Evolutionary conservation across 2,113 vertebrate species (phyloP).

Genomic region (Cnemophilus loriae): DNA sequence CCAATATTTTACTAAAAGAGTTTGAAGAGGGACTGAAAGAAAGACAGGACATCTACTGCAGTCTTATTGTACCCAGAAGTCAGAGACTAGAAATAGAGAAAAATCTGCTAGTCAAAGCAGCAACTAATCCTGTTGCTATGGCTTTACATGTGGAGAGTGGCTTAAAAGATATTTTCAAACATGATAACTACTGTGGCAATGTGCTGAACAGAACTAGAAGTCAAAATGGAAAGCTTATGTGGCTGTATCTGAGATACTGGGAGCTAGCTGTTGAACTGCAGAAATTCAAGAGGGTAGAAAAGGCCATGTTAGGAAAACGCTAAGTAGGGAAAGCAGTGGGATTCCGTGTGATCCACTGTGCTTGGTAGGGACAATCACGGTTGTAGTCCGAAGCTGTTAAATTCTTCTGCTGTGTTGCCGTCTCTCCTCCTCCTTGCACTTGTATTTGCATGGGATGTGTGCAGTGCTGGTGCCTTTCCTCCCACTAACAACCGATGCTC

Average conservation of each 20-base stretch:
- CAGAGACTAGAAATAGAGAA: slow-evolving; percentile 86
- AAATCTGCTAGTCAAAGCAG: slow-evolving; percentile 81
- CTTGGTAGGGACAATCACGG: not conserved
- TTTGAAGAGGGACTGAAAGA: slow-evolving; percentile 83
- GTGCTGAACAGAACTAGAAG: slow-evolving; percentile 81
- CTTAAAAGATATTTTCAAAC: slow-evolving; percentile 89
- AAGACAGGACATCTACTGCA: slow-evolving; percentile 89
- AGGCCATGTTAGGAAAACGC: slow-evolving; percentile 68
- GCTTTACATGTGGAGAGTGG: slow-evolving; percentile 80
- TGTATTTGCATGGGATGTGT: not conserved
- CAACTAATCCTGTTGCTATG: slow-evolving; percentile 74
- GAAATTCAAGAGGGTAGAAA: slow-evolving; percentile 82
- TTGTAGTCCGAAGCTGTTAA: not conserved
- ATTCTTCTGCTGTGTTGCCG: not conserved
- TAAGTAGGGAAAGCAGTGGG: not conserved
- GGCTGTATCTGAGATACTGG: slow-evolving; percentile 94
- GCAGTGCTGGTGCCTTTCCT: slow-evolving; percentile 5
- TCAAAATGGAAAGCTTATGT: slow-evolving; percentile 92
- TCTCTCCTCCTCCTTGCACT: not conserved
- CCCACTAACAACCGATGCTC: not conserved
- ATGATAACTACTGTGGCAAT: slow-evolving; percentile 87
- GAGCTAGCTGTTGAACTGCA: slow-evolving; percentile 81
- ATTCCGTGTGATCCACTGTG: fast-evolving
- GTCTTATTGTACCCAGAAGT: slow-evolving; percentile 75
- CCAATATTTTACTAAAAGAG: slow-evolving; percentile 75